These are phyloP conservation scores for Reticulitermes speratus DNA, from an alignment of 1,140 invertebrate species.

Conservation along the genomic window DNA sequence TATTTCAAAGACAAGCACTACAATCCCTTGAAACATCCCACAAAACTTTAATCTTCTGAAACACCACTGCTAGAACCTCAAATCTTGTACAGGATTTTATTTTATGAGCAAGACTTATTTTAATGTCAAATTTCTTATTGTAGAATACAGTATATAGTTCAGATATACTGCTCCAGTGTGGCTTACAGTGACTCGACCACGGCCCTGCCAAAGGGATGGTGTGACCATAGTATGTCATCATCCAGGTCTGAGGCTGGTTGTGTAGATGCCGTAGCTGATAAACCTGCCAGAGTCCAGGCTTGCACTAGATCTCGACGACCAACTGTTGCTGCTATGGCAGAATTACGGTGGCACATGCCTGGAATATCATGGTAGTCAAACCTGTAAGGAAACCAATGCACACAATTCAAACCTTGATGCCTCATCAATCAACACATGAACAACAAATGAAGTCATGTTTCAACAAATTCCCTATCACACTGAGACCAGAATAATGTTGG, in stretches of 20 bases:
- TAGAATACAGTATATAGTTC: too few species aligned
- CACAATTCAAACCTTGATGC: neutral
- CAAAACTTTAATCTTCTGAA: too few species aligned
- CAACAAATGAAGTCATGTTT: neutral
- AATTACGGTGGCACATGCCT: conserved; percentile 79
- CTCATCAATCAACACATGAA: too few species aligned
- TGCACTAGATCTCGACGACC: conserved; percentile 81
- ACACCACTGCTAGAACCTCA: too few species aligned
- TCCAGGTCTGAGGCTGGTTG: conserved; percentile 42
- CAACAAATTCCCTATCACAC: neutral
- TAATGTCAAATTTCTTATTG: too few species aligned
- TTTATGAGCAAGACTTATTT: conserved; percentile 31
- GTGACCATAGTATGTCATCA: conserved; percentile 69
- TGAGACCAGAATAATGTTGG: neutral
- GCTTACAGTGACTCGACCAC: conserved; percentile 82
- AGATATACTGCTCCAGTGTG: neutral
- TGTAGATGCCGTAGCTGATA: conserved; percentile 56
- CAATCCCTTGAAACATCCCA: too few species aligned
- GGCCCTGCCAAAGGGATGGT: conserved; percentile 83
- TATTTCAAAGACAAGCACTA: too few species aligned
- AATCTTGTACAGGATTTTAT: too few species aligned
- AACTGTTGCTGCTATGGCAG: conserved; percentile 66
- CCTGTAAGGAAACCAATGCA: conserved; percentile 46
- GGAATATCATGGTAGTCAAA: conserved; percentile 57
- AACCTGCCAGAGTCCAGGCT: conserved; percentile 77